Base-by-base conservation (phyloP, 2,888 invertebrate genomes). In the Diarsia dahlii region DNA sequence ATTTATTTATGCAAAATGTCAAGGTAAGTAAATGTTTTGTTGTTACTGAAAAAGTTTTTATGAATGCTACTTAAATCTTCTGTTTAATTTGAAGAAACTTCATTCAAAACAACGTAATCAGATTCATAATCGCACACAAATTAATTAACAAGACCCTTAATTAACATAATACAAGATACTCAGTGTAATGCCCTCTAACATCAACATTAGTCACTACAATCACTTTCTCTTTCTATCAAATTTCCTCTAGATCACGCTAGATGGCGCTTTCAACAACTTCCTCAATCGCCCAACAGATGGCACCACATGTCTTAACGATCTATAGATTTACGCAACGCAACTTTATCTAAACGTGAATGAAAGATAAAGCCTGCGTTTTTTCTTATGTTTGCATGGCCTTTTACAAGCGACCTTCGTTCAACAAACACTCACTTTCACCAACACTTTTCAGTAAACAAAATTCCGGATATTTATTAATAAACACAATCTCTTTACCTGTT, bases 371-470 rank as follows among this genome's bases (percentile, higher is more conserved):
- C 71, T 77, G 68, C 62, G 77, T 80, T 84, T 89, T 84, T 89
- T 83, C 87, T 85, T 80, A 82, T 86, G 80, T 88, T 89, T 84
- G 82, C 84, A 85, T 89, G 90, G 90, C 92, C 92, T 91, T 91
- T 89, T 89, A 87, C 84, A 71, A 67, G 52, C 88, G 92, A 90
- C 95, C 95, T 95, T 94, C 93, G 79, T 83, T 80, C 67, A 85
- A 88, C 86, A 88, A 84, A 89, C 81, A 91, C 88, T 92, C 81
- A 94, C 95, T 96, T 95, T 96, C 95, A 94, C 94, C 86, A 84
- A 87, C 74, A 89, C 86, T 91, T 92, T 93, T 93, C 90, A 91
- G 91, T 92, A 92, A 94, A 94, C 92, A 92, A 87, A 91, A 91
- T 92, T 92, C 92, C 94, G 95, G 95, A 95, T 94, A 94, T 90